Percentiles rank a stretch among this genome's conserved stretches.
Conservation (phyloP, 2,113 vertebrate species). For the Ailurus styani region DNA sequence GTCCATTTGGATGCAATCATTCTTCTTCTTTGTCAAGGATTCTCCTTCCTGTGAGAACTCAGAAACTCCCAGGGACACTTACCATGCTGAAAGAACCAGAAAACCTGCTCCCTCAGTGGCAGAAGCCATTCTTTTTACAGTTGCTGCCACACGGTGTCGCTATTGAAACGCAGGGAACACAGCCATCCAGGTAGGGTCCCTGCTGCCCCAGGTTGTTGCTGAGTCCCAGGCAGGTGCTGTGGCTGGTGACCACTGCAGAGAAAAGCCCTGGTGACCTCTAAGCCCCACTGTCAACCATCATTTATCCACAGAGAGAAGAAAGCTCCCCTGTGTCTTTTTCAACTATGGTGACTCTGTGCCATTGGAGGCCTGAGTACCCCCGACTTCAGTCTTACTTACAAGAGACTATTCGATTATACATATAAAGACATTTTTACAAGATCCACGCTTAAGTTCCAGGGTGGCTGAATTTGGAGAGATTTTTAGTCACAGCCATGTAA, state of each 20-base stretch:
- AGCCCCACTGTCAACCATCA: neutral
- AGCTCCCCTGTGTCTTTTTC: neutral
- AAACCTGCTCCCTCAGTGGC: neutral
- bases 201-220: neutral
- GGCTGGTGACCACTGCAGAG: neutral
- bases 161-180: neutral
- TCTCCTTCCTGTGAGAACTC: neutral
- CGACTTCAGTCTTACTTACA: neutral
- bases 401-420: neutral
- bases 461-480: neutral
- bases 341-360: neutral
- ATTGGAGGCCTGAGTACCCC: neutral
- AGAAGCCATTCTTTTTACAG: neutral
- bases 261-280: neutral
- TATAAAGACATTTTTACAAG: neutral
- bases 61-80: neutral
- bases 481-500: neutral
- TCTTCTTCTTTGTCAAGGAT: neutral
- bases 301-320: neutral
- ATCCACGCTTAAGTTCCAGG: neutral
- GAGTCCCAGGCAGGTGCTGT: neutral
- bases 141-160: neutral
- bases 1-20: neutral
- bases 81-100: neutral
- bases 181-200: neutral